Evolutionary conservation across 2,797 vertebrate genomes (phyloP).

Genomic region (Glossophaga mutica): DNA sequence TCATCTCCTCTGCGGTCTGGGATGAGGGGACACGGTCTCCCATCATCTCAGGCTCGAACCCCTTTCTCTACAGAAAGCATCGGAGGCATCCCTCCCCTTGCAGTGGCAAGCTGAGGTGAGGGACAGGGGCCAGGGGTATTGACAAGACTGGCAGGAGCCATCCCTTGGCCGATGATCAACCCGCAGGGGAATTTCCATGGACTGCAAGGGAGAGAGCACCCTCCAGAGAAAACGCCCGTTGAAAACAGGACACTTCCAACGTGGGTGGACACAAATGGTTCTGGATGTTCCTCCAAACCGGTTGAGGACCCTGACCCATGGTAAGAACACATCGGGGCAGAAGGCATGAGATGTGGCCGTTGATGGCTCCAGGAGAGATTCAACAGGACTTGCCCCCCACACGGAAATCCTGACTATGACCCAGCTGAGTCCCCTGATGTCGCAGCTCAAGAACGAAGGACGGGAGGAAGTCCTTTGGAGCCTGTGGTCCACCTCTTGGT

Average conservation of each 20-base stretch:
- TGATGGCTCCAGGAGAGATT: rapidly evolving
- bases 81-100: background rate
- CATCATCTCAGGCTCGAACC: background rate
- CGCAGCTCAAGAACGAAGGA: rapidly evolving
- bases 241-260: background rate
- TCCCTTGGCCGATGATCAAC: background rate
- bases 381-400: rapidly evolving
- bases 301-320: background rate
- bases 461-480: background rate
- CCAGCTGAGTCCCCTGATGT: background rate
- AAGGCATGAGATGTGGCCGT: rapidly evolving
- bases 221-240: background rate
- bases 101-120: background rate
- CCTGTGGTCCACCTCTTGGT: rapidly evolving
- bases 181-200: background rate
- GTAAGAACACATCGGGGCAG: rapidly evolving
- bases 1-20: background rate
- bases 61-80: background rate
- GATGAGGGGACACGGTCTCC: background rate
- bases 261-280: rapidly evolving
- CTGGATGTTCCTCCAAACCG: background rate
- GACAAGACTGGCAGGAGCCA: too few relatives aligned
- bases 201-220: background rate
- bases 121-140: background rate
- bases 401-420: rapidly evolving